Percentiles rank a stretch among this genome's conserved stretches.
Evolutionary conservation across 2,888 invertebrate species (phyloP).

Genomic region (Rhagophthalmus giganteus): DNA sequence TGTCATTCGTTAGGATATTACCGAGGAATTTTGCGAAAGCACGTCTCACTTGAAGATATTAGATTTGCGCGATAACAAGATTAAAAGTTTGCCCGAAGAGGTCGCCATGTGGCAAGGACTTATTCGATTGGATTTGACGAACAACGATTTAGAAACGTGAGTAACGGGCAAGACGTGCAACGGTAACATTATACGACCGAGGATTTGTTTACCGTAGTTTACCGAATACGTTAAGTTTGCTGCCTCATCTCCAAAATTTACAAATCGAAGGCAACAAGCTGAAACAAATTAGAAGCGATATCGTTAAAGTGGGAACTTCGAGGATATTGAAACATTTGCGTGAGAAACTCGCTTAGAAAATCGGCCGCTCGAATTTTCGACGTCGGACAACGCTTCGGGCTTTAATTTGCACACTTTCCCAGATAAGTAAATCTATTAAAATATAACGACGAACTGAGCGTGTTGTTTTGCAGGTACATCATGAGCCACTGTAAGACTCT

Average conservation of each 20-base stretch:
- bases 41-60: slow-evolving; percentile 73
- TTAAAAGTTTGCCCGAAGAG: slow-evolving; percentile 76
- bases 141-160: slow-evolving; percentile 64
- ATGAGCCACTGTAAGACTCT: slow-evolving; percentile 63
- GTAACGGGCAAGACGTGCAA: too few species aligned
- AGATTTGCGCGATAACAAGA: slow-evolving; percentile 81
- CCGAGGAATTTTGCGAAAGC: slow-evolving; percentile 70
- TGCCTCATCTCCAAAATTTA: slow-evolving; percentile 80
- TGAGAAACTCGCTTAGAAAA: slow-evolving; percentile 57
- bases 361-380: neutral
- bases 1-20: slow-evolving; percentile 73
- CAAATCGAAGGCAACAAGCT: slow-evolving; percentile 86
- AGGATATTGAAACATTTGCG: slow-evolving; percentile 77
- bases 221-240: slow-evolving; percentile 67
- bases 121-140: slow-evolving; percentile 81
- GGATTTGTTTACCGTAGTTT: slow-evolving; percentile 56
- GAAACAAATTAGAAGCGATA: slow-evolving; percentile 78
- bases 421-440: slow-evolving; percentile 45
- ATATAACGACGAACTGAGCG: neutral
- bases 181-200: neutral
- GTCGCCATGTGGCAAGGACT: slow-evolving; percentile 74
- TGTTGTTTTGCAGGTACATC: slow-evolving; percentile 55
- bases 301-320: slow-evolving; percentile 81
- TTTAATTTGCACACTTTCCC: slow-evolving; percentile 32
- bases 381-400: neutral